Percentiles rank a stretch among this genome's conserved stretches.
Conservation (phyloP, 2,888 invertebrate species). For the Erebia epiphron region DNA sequence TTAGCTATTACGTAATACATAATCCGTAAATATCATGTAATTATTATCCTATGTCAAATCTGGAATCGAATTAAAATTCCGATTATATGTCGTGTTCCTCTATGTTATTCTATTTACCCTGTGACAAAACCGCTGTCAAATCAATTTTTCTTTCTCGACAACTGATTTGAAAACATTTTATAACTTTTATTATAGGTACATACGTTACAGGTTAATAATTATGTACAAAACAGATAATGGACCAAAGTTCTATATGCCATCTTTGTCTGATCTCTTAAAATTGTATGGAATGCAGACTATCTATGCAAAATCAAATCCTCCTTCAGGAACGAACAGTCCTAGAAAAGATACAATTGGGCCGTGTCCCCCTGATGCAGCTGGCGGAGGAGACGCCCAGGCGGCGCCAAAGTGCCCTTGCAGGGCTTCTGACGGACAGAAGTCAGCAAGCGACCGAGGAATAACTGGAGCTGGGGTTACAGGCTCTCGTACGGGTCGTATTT, state of each 20-base stretch:
- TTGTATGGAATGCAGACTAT: constrained; percentile 60
- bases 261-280: constrained; percentile 59
- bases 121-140: background rate
- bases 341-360: constrained; percentile 41
- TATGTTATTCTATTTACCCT: constrained; percentile 9
- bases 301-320: constrained; percentile 61
- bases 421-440: constrained; percentile 49
- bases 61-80: no score
- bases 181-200: background rate
- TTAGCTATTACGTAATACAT: background rate
- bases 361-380: constrained; percentile 40
- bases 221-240: constrained; percentile 44
- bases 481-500: constrained; percentile 57
- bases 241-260: constrained; percentile 48
- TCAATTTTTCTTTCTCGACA: background rate
- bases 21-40: no score
- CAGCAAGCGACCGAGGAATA: constrained; percentile 63
- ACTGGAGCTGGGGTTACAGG: constrained; percentile 76
- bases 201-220: constrained; percentile 32
- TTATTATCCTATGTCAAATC: no score
- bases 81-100: no score
- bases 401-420: constrained; percentile 49
- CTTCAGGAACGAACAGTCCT: constrained; percentile 49
- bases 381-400: constrained; percentile 51
- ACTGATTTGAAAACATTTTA: background rate